Base-by-base conservation (phyloP, 2,888 invertebrate genomes). In the Xestoiulus laeticollis region DNA sequence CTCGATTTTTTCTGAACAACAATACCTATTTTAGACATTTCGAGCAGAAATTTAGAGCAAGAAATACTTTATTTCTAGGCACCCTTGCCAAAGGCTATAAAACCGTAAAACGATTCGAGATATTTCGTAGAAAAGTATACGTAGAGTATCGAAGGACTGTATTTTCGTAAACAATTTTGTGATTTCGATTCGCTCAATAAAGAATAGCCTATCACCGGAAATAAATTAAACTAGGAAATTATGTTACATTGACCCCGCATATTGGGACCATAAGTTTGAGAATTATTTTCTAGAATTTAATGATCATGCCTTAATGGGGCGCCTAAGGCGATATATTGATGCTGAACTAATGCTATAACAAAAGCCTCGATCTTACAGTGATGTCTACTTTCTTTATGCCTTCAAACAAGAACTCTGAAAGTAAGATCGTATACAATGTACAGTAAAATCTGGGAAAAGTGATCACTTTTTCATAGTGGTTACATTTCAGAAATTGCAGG, bases 141-240 rank as follows among this genome's bases (percentile, higher is more conserved):
- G 59, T n/a, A 59, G 2, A 16, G 59, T n/a, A 12, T 59, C 59
- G n/a, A n/a, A 48, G 48, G 12, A 1, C 1, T 12, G n/a, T 68
- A 68, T 22, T 68, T 68, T 68, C 68, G 68, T 68, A 68, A 68
- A 68, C 68, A 68, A 68, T 68, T 68, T 68, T 38, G 3, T 68
- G 68, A 26, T 68, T 68, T 68, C 4, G 5, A 68, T 10, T 68
- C 68, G 22, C 68, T 22, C n/a, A 8, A 68, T 68, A 68, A 68
- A 68, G 22, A 68, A 5, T n/a, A 68, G 8, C 10, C n/a, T 68
- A 68, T 8, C 59, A 22, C 68, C 68, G 68, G 68, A 68, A n/a
- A 6, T 10, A 22, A 4, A 16, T 4, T n/a, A 59, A 19, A 19
- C 59, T n/a, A 59, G n/a, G n/a, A n/a, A 48, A 59, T 59, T n/a